Evolutionary conservation across 2,113 vertebrate genomes (phyloP).

Genomic region (Perca schrenkii): DNA sequence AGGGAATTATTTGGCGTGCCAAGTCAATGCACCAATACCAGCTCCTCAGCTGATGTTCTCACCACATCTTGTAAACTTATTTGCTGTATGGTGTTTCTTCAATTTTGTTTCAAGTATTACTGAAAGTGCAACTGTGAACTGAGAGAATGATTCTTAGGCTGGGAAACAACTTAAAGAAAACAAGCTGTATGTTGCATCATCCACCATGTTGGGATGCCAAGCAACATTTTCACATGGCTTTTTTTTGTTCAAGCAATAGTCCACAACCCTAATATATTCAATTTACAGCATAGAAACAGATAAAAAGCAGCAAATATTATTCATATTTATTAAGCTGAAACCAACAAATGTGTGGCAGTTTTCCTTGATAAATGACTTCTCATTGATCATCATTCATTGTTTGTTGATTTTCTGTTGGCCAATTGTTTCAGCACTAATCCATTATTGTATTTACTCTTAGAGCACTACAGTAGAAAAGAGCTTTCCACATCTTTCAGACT

Average conservation of each 20-base stretch:
- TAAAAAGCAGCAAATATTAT: not conserved
- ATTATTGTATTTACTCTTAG: constrained; percentile 1
- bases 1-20: constrained; percentile 63
- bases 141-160: constrained; percentile 6
- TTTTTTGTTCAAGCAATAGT: not conserved
- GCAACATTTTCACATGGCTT: too few species aligned
- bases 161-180: constrained; percentile 4
- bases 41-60: constrained; percentile 46
- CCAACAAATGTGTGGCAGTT: not conserved
- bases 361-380: not conserved
- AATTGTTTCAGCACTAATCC: constrained; percentile 1
- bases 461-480: not conserved
- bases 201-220: constrained; percentile 17
- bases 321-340: not conserved
- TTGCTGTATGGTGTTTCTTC: constrained; percentile 1
- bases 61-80: constrained; percentile 14
- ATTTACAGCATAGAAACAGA: not conserved
- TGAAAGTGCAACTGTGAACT: constrained; percentile 11
- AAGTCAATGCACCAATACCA: constrained; percentile 32
- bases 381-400: constrained; percentile 2
- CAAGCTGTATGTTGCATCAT: constrained; percentile 10
- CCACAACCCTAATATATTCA: not conserved
- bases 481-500: constrained; percentile 1
- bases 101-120: constrained; percentile 4
- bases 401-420: constrained; percentile 1